These are phyloP conservation scores for Cancer borealis DNA, from an alignment of 2,888 invertebrate genomes.

Conservation along the genomic window DNA sequence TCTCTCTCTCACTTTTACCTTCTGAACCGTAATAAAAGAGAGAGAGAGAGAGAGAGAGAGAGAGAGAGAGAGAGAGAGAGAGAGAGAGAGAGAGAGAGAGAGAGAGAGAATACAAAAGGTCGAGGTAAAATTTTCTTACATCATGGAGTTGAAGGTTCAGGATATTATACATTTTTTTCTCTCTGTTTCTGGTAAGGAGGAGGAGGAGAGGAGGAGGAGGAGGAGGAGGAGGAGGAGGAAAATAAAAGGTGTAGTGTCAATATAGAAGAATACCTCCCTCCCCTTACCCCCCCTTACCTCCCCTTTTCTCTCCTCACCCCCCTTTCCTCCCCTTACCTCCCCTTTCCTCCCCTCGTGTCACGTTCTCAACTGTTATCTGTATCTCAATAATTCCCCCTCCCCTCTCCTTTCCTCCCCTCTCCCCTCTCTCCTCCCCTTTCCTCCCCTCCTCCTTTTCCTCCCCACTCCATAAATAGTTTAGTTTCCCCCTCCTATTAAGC, in stretches of 20 bases:
- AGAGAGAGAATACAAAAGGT: neutral
- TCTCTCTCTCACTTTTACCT: too few relatives aligned
- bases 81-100: neutral
- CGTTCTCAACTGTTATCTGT: neutral
- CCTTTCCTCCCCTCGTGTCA: neutral
- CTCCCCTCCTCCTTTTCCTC: too few relatives aligned
- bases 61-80: neutral
- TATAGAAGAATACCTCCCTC: neutral
- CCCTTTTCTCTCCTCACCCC: neutral
- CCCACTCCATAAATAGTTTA: too few relatives aligned
- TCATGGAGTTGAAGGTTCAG: neutral
- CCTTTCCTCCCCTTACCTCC: neutral
- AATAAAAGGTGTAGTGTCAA: neutral
- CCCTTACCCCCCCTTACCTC: neutral
- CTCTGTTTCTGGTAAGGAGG: neutral
- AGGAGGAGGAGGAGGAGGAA: neutral
- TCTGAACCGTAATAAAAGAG: neutral
- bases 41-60: neutral
- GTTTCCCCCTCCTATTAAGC: too few relatives aligned
- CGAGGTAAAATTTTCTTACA: neutral
- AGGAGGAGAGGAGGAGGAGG: slow-evolving; percentile 32
- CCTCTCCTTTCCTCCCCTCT: neutral
- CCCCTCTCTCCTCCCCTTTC: neutral
- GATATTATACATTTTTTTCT: neutral
- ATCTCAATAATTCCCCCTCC: neutral